A percentile compares a stretch with the other conserved stretches of the same genome.
phyloP scores from a whole-genome alignment of 2,113 vertebrate genomes.

The Parus major region DNA sequence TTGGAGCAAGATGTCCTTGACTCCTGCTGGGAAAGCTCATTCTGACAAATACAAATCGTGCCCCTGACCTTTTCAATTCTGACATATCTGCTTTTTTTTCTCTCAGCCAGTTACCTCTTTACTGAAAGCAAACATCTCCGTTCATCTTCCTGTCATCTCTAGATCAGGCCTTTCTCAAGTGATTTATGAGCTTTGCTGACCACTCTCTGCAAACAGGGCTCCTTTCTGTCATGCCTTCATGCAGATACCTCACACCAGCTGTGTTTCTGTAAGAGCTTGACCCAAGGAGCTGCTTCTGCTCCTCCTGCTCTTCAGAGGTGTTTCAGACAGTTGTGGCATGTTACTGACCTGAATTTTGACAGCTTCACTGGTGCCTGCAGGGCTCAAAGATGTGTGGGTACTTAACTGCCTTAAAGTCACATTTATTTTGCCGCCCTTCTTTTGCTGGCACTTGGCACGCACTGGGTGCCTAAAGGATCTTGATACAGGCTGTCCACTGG shows the following conservation, averaged over 20 bases:
- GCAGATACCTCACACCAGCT: background rate
- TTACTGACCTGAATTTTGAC: background rate
- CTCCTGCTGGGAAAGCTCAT: background rate
- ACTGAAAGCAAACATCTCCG: background rate
- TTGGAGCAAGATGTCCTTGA: background rate
- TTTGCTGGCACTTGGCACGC: background rate
- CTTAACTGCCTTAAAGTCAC: background rate
- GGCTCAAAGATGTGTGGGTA: background rate
- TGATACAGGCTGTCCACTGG: background rate
- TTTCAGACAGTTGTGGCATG: background rate
- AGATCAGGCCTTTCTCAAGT: background rate
- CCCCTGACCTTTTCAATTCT: slow-evolving; percentile 27
- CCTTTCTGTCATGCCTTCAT: background rate
- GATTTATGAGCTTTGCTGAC: slow-evolving; percentile 17
- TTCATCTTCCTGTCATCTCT: slow-evolving; percentile 51
- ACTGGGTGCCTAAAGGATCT: background rate
- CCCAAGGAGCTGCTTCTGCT: background rate
- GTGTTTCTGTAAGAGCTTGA: background rate
- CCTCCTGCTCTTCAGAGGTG: background rate
- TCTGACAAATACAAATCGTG: slow-evolving; percentile 7
- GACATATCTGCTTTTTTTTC: background rate
- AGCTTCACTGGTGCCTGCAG: background rate
- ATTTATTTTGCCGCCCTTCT: background rate
- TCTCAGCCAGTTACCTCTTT: background rate
- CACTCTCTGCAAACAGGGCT: background rate